Evolutionary conservation across 2,888 invertebrate species (phyloP), one percentile per base, ranked within the genome.

Genomic region (Nasonia oneida): DNA sequence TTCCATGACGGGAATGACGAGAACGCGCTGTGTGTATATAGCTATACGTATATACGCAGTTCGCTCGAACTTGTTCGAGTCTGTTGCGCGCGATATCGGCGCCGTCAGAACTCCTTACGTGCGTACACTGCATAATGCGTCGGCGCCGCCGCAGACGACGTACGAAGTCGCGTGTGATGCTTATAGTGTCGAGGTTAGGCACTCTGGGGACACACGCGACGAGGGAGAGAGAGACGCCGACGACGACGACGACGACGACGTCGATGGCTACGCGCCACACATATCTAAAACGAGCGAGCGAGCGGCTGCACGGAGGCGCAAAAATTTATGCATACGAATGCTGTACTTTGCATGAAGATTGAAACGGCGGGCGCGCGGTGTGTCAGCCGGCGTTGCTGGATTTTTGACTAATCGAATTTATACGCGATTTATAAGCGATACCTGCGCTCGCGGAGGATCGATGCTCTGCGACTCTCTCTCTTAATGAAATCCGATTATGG

Each of bases 311-410:
- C 57, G 77, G 64, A 18, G 18, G 71, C 33, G 71, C 81, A 84
- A 81, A 86, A 87, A 87, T 87, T 85, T 87, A 87, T 87, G 87
- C 87, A 86, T 87, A 86, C 86, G 79, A 87, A 87, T 87, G 57
- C 70, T 64, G 80, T 61, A 82, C 82, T 87, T 87, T 87, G 86
- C 87, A 87, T 87, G 84, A 87, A 87, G 86, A 87, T 87, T 86
- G 86, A 86, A 86, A 85, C 73, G 37, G 23, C 8, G 4, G 15
- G 42, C 2, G 37, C 14, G 74, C 14, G 77, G 18, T 10, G 29
- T 39, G 70, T 23, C n/a, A 4, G 3, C 33, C 2, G 23, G 5
- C 5, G 5, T 18, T 50, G 15, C 79, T 82, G 73, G 71, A 50
- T 83, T 83, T 83, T 76, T 61, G 75, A 70, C 84, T 86, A 86